phyloP scores from a whole-genome alignment of 2,797 vertebrate genomes.

The Austrolebias charrua region DNA sequence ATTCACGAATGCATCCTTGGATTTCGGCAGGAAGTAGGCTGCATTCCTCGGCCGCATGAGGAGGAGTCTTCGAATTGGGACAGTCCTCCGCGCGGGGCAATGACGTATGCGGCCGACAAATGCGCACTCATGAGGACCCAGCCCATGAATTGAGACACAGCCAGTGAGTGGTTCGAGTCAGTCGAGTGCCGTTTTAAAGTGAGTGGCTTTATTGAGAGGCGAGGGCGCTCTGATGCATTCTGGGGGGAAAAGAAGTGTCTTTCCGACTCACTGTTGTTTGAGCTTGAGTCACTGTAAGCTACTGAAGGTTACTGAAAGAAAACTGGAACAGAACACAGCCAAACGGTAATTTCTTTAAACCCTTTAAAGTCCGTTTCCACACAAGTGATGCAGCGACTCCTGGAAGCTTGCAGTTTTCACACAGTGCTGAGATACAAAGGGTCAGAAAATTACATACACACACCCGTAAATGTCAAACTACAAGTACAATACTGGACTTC shows the following conservation, averaged over 20 bases:
- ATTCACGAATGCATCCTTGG: no score
- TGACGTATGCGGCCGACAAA: no score
- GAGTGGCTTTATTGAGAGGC: conserved; percentile 56
- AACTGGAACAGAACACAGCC: conserved; percentile 21
- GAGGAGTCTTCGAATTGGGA: no score
- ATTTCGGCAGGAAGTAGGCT: no score
- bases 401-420: conserved; percentile 21
- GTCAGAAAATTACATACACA: conserved; percentile 10
- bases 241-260: conserved; percentile 26
- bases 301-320: conserved; percentile 9
- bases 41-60: no score
- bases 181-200: conserved; percentile 45
- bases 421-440: conserved; percentile 9
- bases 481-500: conserved; percentile 21
- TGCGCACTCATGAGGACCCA: no score
- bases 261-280: conserved; percentile 16
- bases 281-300: background rate
- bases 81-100: no score
- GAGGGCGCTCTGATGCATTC: conserved; percentile 55
- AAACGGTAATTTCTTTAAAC: background rate
- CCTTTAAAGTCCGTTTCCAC: conserved; percentile 23
- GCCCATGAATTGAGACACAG: no score
- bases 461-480: background rate
- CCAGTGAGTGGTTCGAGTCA: conserved; percentile 13
- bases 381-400: conserved; percentile 25